Evolutionary conservation across 2,888 invertebrate species (phyloP).

Genomic region (Dynastes grantii): DNA sequence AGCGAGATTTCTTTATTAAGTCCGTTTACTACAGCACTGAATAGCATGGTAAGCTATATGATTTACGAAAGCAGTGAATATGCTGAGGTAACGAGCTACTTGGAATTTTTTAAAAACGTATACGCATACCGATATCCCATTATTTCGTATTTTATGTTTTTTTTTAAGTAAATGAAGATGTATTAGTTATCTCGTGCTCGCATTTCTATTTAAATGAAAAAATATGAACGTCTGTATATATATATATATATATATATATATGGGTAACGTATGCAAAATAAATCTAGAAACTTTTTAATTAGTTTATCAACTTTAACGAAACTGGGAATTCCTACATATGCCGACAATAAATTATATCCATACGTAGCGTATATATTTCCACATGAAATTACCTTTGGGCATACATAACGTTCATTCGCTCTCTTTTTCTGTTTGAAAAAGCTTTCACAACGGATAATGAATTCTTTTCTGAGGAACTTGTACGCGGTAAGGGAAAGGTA

Average conservation of each 20-base stretch:
- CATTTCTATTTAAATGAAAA: not conserved
- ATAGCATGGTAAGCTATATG: too few relatives aligned
- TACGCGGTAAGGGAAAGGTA: not conserved
- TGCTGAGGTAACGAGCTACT: too few relatives aligned
- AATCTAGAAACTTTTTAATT: constrained; percentile 37
- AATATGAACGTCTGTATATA: not conserved
- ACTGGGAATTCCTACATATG: constrained; percentile 2
- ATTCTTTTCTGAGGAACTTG: not conserved
- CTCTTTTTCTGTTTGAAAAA: constrained; percentile 6
- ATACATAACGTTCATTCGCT: not conserved
- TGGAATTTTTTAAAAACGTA: too few relatives aligned
- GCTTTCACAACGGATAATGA: constrained; percentile 4
- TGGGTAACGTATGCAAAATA: constrained; percentile 3
- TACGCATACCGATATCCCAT: too few relatives aligned
- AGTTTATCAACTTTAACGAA: constrained; percentile 34
- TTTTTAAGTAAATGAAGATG: too few relatives aligned
- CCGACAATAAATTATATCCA: constrained; percentile 17
- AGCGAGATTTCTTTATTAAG: too few relatives aligned
- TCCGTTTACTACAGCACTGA: too few relatives aligned
- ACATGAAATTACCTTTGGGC: constrained; percentile 12
- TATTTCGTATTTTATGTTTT: too few relatives aligned
- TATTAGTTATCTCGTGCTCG: too few relatives aligned
- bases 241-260: too few relatives aligned
- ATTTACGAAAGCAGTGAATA: too few relatives aligned
- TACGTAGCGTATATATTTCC: not conserved